These are phyloP conservation scores for Busseola fusca DNA, from an alignment of 2,888 invertebrate genomes.

Conservation along the genomic window DNA sequence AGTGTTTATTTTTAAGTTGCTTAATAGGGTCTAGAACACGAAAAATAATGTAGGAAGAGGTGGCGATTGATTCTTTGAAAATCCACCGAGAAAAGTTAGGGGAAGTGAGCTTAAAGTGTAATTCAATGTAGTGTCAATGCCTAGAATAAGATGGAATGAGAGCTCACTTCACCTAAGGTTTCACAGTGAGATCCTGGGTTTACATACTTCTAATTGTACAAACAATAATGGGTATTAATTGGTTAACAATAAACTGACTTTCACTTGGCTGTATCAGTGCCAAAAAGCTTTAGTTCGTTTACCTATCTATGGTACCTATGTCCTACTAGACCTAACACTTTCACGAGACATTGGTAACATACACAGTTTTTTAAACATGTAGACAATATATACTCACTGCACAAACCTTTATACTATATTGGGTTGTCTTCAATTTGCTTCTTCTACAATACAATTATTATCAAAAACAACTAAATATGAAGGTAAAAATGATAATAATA, in stretches of 20 bases:
- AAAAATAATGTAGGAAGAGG: background rate
- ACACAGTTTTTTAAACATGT: too few relatives aligned
- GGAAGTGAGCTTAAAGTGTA: too few relatives aligned
- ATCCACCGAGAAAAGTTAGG: too few relatives aligned
- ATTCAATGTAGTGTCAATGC: too few relatives aligned
- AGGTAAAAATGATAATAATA: too few relatives aligned
- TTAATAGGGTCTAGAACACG: background rate
- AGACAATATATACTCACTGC: too few relatives aligned
- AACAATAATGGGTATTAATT: background rate
- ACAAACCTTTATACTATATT: too few relatives aligned
- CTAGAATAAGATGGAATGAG: background rate
- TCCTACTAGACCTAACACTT: background rate
- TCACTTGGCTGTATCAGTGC: background rate
- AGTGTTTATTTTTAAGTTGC: background rate
- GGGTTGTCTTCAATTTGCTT: too few relatives aligned
- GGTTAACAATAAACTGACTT: background rate
- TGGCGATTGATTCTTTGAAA: too few relatives aligned
- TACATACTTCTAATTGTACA: background rate
- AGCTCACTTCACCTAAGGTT: background rate
- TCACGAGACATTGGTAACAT: background rate
- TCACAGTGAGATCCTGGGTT: too few relatives aligned
- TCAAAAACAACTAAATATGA: background rate
- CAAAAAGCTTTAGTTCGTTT: background rate
- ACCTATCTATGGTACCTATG: background rate
- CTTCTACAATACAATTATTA: background rate